phyloP scores from a whole-genome alignment of 1,140 invertebrate species.

The Lineus longissimus region DNA sequence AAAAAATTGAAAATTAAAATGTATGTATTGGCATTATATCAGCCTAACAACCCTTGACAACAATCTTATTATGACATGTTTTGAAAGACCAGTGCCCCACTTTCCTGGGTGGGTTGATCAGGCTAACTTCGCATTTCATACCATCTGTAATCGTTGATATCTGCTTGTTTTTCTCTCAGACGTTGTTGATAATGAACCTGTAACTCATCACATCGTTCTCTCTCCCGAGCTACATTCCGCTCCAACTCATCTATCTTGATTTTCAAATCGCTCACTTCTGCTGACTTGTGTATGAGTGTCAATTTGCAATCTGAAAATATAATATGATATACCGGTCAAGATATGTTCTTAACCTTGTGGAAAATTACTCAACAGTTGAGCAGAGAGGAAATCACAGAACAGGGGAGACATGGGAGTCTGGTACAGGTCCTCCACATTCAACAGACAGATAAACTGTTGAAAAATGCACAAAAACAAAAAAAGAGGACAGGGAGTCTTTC shows the following conservation, averaged over 20 bases:
- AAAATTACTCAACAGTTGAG: too few relatives aligned
- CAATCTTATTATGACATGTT: background rate
- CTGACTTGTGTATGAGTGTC: conserved; percentile 38
- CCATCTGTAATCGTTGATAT: conserved; percentile 48
- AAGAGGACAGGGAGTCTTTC: too few relatives aligned
- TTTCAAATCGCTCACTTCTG: conserved; percentile 48
- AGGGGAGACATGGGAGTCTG: too few relatives aligned
- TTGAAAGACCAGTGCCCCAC: background rate
- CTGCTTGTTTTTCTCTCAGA: conserved; percentile 47
- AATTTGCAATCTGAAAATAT: conserved; percentile 31
- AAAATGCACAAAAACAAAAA: too few relatives aligned
- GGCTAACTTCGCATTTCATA: conserved; percentile 14
- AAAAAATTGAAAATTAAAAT: background rate
- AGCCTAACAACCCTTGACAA: background rate
- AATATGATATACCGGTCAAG: too few relatives aligned
- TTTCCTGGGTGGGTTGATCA: too few relatives aligned
- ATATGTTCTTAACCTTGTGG: too few relatives aligned
- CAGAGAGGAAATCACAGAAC: too few relatives aligned
- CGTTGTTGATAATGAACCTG: conserved; percentile 47
- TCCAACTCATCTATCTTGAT: conserved; percentile 46
- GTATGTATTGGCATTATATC: background rate
- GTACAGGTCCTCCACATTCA: too few relatives aligned
- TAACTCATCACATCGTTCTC: conserved; percentile 40
- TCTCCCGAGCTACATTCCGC: conserved; percentile 30
- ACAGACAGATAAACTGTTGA: too few relatives aligned